Conservation (phyloP, 1,140 invertebrate species). For the Cheumatopsyche charites region DNA sequence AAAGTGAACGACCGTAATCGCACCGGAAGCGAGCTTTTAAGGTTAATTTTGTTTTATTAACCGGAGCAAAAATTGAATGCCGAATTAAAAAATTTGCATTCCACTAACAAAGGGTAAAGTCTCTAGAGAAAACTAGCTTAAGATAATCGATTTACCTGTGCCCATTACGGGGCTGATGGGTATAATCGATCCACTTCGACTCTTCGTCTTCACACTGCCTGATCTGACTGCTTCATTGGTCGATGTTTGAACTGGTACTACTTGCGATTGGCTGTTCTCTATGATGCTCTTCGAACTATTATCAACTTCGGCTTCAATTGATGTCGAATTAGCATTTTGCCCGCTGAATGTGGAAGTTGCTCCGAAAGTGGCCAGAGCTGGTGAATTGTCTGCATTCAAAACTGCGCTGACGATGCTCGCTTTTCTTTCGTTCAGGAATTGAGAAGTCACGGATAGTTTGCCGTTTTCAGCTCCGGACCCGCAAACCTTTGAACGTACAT, state of each 20-base stretch:
- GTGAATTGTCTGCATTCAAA: slow-evolving; percentile 57
- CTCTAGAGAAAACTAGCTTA: no score
- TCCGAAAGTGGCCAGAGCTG: slow-evolving; percentile 50
- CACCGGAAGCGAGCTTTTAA: not conserved
- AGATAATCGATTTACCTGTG: slow-evolving; percentile 53
- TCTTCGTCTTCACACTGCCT: slow-evolving; percentile 55
- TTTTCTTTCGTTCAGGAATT: slow-evolving; percentile 54
- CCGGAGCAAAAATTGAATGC: not conserved
- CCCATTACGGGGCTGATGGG: slow-evolving; percentile 62
- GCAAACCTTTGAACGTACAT: slow-evolving; percentile 12
- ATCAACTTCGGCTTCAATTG: slow-evolving; percentile 48
- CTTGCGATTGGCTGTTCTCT: slow-evolving; percentile 50
- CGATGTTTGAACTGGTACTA: slow-evolving; percentile 35
- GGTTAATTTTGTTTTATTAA: slow-evolving; percentile 1
- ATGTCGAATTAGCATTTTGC: slow-evolving; percentile 48
- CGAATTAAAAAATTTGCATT: slow-evolving; percentile 4
- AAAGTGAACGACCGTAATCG: not conserved
- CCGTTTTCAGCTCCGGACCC: slow-evolving; percentile 53
- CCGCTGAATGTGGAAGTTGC: slow-evolving; percentile 54
- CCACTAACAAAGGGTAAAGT: not conserved
- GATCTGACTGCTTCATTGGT: slow-evolving; percentile 49
- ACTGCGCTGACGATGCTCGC: slow-evolving; percentile 56
- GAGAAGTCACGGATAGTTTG: slow-evolving; percentile 56
- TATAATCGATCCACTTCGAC: slow-evolving; percentile 60
- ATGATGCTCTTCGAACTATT: slow-evolving; percentile 51